Base-by-base conservation (phyloP, 2,888 invertebrate genomes). In the Netelia virgata region DNA sequence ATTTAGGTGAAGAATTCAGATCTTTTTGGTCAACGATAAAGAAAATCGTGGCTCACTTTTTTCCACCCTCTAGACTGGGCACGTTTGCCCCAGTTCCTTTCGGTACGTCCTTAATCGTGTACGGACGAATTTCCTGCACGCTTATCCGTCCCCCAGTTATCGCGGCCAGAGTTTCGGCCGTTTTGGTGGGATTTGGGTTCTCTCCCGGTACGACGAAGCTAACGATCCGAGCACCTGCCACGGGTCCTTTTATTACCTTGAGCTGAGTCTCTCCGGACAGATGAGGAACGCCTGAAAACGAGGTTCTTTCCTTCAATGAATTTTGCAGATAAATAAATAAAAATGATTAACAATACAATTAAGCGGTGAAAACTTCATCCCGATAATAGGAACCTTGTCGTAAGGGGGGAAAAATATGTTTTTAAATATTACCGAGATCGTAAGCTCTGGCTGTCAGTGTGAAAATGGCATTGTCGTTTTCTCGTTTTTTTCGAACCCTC, bases 181-280 rank as follows among this genome's bases (percentile, higher is more conserved):
- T 95, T 89, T 96, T 96, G 77, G 94, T 94, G 87, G 96, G 96
- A 93, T 98, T 96, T 9, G 96, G 96, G 92, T 97, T 96, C 74
- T 95, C 95, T 66, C 97, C 97, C 3, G 97, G 97, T 55, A 98
- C 96, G 82, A 98, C 96, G 92, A 98, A 98, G 18, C 96, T 96
- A 94, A 98, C 96, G 53, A 96, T 96, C 80, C 97, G 95, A 8
- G 96, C 96, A 96, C 98, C 86, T 97, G 96, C 72, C 97, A 97
- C 94, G 96, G 87, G 73, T 43, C 89, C 90, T 61, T 86, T 87
- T 11, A 90, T 97, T 81, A 98, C 95, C 28, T 85, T 96, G 6
- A 98, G 96, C 80, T 95, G 95, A 14, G 97, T 96, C 50, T 96
- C 96, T 18, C 96, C 96, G 87, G 95, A 96, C 80, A 96, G 94